Conservation (phyloP, 2,113 vertebrate genomes). For the Chaetodon trifascialis region DNA sequence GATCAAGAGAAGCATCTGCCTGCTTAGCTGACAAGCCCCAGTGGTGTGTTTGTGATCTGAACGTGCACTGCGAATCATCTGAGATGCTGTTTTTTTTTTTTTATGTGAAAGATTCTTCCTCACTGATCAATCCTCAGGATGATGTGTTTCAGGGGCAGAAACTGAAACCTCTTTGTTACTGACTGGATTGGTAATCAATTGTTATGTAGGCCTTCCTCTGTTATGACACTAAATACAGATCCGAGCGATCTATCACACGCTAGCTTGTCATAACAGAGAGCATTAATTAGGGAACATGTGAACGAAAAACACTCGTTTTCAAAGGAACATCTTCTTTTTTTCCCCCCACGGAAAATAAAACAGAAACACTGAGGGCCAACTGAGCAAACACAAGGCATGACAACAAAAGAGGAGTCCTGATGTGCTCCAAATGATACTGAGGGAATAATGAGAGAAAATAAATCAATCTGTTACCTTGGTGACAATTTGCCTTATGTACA, state of each 20-base stretch:
- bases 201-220: constrained; percentile 54
- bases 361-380: neutral
- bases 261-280: constrained; percentile 56
- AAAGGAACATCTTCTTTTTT: constrained; percentile 4
- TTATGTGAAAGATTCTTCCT: constrained; percentile 41
- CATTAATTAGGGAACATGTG: constrained; percentile 8
- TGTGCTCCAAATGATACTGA: constrained; percentile 31
- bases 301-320: neutral
- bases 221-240: constrained; percentile 62
- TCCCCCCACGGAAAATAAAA: neutral
- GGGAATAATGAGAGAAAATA: constrained; percentile 49
- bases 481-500: constrained; percentile 83
- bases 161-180: constrained; percentile 45
- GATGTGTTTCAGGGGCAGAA: constrained; percentile 34
- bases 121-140: constrained; percentile 61
- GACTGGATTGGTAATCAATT: constrained; percentile 74
- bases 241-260: constrained; percentile 35
- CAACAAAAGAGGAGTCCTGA: constrained; percentile 9
- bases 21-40: constrained; percentile 13
- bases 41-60: constrained; percentile 41
- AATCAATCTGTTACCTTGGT: constrained; percentile 87
- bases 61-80: constrained; percentile 35
- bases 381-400: constrained; percentile 9
- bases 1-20: constrained; percentile 63
- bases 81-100: constrained; percentile 15